Percentiles rank a stretch among this genome's conserved stretches.
phyloP scores from a whole-genome alignment of 2,113 vertebrate genomes.

The Ophiodon elongatus region DNA sequence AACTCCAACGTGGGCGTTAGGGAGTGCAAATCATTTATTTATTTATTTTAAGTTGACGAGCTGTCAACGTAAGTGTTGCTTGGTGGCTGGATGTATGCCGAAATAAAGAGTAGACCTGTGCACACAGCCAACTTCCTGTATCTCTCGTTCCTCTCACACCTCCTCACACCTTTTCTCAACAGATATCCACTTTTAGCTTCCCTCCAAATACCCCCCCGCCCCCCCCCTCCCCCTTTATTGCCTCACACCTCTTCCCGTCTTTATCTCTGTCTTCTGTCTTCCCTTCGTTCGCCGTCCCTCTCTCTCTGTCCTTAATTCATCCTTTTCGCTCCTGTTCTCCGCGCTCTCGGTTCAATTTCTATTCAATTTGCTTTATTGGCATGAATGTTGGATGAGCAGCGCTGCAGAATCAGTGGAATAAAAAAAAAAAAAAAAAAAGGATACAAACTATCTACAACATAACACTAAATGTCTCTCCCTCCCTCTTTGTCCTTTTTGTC shows the following conservation, averaged over 20 bases:
- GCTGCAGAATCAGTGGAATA: background rate
- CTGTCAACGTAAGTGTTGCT: constrained; percentile 48
- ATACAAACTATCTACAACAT: constrained; percentile 23
- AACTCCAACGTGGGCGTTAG: constrained; percentile 21
- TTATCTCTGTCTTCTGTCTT: background rate
- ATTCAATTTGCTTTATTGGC: constrained; percentile 23
- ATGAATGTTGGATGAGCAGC: constrained; percentile 25
- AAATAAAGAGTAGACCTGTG: constrained; percentile 20
- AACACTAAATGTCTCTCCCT: constrained; percentile 7
- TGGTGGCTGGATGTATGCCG: constrained; percentile 26
- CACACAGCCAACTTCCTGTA: constrained; percentile 29
- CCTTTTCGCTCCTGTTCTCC: background rate
- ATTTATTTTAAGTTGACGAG: background rate
- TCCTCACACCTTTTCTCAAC: background rate
- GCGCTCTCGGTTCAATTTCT: constrained; percentile 15
- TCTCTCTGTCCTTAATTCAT: constrained; percentile 2
- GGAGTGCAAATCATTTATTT: constrained; percentile 1
- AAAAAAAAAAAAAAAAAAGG: constrained; percentile 9
- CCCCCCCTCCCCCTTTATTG: background rate
- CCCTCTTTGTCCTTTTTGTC: constrained; percentile 15
- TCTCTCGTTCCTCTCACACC: background rate
- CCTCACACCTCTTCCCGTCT: background rate
- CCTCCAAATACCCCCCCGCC: background rate
- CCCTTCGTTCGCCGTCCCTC: background rate
- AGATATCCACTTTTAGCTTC: background rate